Conservation (phyloP, 1,140 invertebrate genomes). For the Polypedilum pembai region DNA sequence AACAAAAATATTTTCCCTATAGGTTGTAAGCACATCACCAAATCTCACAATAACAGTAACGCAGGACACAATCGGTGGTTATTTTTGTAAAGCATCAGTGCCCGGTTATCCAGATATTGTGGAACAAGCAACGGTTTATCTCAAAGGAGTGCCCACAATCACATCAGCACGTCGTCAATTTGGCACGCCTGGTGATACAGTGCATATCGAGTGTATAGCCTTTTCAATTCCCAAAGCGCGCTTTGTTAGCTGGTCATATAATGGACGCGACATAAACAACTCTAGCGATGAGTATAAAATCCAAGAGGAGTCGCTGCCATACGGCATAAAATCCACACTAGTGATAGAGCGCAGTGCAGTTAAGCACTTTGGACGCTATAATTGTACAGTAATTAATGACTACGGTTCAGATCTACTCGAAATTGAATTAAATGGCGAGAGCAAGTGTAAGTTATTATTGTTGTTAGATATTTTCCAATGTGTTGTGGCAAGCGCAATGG, state of each 20-base stretch:
- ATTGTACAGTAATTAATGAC: constrained; percentile 86
- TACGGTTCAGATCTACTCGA: constrained; percentile 79
- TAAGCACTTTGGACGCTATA: constrained; percentile 86
- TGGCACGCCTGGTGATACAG: constrained; percentile 68
- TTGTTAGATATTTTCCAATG: too few species aligned
- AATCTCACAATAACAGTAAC: constrained; percentile 70
- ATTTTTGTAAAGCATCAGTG: constrained; percentile 79
- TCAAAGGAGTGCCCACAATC: constrained; percentile 80
- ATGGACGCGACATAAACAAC: constrained; percentile 69
- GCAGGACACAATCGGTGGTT: constrained; percentile 72
- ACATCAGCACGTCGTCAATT: constrained; percentile 69
- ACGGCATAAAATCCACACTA: constrained; percentile 67
- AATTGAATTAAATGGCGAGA: constrained; percentile 76
- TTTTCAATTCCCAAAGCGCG: constrained; percentile 80
- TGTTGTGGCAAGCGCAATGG: too few species aligned
- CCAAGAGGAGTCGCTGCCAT: constrained; percentile 53
- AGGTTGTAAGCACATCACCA: constrained; percentile 62
- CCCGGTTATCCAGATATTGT: constrained; percentile 76
- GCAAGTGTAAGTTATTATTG: constrained; percentile 54
- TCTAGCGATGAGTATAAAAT: constrained; percentile 54
- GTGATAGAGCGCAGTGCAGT: constrained; percentile 74
- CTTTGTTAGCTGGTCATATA: constrained; percentile 73
- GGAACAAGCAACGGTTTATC: constrained; percentile 71
- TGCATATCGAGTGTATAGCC: constrained; percentile 79
- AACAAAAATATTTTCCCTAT: too few species aligned